Evolutionary conservation across 2,888 invertebrate species (phyloP), one percentile per base, ranked within the genome.

Genomic region (Patella pellucida): DNA sequence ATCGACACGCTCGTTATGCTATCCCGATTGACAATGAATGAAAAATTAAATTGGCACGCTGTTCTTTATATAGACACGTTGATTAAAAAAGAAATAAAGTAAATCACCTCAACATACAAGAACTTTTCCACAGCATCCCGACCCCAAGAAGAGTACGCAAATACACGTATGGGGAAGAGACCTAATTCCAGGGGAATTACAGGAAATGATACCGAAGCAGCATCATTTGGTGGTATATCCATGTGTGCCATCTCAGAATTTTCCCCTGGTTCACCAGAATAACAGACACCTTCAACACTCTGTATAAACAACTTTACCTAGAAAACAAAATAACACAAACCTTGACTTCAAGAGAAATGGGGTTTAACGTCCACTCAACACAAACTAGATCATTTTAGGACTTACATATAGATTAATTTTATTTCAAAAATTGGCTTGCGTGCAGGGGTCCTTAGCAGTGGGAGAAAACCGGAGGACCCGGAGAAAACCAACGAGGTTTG

Each of bases 141-240:
- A 0, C 79, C 81, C 72, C 80, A 80, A 4, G 76, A 56, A 27
- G 82, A 83, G 19, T 78, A 78, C 51, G 82, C 83, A 52, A 78
- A 76, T 16, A 85, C 81, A 16, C 78, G 76, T n/a, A 85, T 76
- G 4, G 74, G 77, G 71, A 81, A 84, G 14, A 81, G 75, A n/a
- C 85, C 84, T 23, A 82, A 80, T 69, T 82, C 79, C 72, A 85
- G 74, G 1, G 85, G 84, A 4, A 85, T 81, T 41, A 85, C 80
- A 51, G 85, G 84, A 68, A 83, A 85, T 72, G 82, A 79, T 11
- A 83, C 80, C 14, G 83, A 82, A 23, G 78, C 76, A 16, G 84
- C 83, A 71, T 82, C 81, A 51, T 83, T 79, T 41, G 85, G 79
- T 3, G 52, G 71, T 16, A 85, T 80, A 19, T 79, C 77, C 12